Evolutionary conservation across 1,140 invertebrate species (phyloP), one percentile per base, ranked within the genome.

Genomic region (Nasonia giraulti): DNA sequence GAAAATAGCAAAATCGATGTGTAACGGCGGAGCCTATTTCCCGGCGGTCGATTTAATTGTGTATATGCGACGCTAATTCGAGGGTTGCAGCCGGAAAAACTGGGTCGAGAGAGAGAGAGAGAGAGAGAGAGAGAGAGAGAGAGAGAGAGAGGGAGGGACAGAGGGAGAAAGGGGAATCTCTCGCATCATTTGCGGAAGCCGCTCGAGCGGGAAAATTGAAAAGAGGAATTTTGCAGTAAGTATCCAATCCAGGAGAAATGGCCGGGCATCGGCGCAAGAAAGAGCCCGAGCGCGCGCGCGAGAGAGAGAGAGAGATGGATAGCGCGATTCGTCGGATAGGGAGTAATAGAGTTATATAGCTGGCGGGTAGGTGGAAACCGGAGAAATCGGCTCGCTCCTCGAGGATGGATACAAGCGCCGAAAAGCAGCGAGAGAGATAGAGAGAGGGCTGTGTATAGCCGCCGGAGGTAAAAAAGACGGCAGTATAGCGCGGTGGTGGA

Each of bases 341-440:
- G 37, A 74, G 68, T 66, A 80, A 80, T 80, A 74, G 77, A 84
- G 76, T 80, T 84, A 80, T 80, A 84, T 66, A 11, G 74, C 33
- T 37, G 10, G 33, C 14, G 55, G 55, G 17, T 50, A 62, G 55
- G 14, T 62, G 55, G 55, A 62, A 40, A 75, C 20, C 71, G 66
- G 66, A n/a, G 40, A 78, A 79, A 84, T 62, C 62, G 27, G 10
- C 6, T 62, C 55, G 55, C 17, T 82, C 7, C 71, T 27, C 12
- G 8, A 20, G 81, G 50, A 66, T 62, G 17, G 40, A 69, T 77
- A 78, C n/a, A 83, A 78, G 74, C 11, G 33, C 37, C 12, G 50
- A 27, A 27, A 77, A 47, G 23, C 47, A 37, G 44, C 0, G 44
- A 7, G 14, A 31, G 77, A n/a, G n/a, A n/a, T n/a, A 66, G 75